A percentile compares a stretch with the other conserved stretches of the same genome.
These are phyloP conservation scores for Tympanuchus pallidicinctus DNA, from an alignment of 2,113 vertebrate genomes.

Conservation along the genomic window DNA sequence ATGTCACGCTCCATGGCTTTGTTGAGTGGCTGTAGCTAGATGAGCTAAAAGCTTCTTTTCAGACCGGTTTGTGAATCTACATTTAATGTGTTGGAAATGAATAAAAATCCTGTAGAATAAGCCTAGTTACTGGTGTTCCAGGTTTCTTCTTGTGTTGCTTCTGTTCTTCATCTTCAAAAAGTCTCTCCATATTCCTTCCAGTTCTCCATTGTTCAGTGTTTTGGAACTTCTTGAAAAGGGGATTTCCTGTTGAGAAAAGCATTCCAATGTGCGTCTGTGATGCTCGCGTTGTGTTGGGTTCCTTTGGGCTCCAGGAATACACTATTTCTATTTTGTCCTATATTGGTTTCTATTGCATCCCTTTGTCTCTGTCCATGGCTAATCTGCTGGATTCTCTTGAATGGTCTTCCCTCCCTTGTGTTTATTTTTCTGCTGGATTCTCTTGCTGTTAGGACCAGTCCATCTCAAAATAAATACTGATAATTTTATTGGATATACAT, in stretches of 20 bases:
- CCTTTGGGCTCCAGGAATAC: background rate
- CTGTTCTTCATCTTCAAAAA: background rate
- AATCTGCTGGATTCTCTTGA: background rate
- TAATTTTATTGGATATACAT: background rate
- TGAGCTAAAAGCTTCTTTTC: too few relatives aligned
- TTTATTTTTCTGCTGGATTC: background rate
- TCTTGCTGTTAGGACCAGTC: background rate
- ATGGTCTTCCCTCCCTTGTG: background rate
- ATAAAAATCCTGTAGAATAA: background rate
- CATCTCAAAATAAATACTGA: background rate
- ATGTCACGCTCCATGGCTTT: too few relatives aligned
- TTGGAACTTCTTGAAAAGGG: background rate
- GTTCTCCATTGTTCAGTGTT: background rate
- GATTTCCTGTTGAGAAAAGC: background rate
- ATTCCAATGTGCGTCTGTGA: background rate
- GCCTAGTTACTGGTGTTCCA: background rate
- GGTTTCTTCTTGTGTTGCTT: background rate
- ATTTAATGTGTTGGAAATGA: background rate
- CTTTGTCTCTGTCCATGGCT: background rate
- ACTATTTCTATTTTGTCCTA: rapidly evolving
- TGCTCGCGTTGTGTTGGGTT: background rate
- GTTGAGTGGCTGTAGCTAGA: too few relatives aligned
- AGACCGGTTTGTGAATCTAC: background rate
- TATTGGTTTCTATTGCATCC: background rate
- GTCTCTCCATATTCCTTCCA: background rate